Conservation (phyloP, 2,888 invertebrate species). For the Sarcophaga rosellei region DNA sequence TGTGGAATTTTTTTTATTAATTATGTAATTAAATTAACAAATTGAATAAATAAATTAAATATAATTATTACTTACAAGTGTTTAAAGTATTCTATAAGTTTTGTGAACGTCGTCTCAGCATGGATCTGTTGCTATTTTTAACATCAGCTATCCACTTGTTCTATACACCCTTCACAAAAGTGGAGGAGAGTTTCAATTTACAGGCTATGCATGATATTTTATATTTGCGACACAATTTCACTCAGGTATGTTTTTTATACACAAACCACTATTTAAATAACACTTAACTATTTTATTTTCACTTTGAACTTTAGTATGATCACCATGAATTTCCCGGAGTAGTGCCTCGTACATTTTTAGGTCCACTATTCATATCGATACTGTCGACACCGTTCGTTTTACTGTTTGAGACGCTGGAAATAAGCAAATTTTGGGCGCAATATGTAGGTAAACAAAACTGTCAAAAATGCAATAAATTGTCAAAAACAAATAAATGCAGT, state of each 20-base stretch:
- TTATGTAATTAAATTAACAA: constrained; percentile 57
- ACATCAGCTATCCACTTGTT: constrained; percentile 90
- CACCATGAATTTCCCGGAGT: constrained; percentile 98
- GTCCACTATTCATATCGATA: constrained; percentile 91
- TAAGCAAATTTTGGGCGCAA: constrained; percentile 94
- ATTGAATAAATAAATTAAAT: neutral
- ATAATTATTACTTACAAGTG: too few relatives aligned
- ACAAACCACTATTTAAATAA: too few relatives aligned
- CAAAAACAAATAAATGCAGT: too few relatives aligned
- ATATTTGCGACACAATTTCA: constrained; percentile 91
- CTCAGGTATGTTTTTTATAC: constrained; percentile 85
- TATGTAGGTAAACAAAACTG: constrained; percentile 88
- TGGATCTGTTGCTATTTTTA: constrained; percentile 89
- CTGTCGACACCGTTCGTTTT: constrained; percentile 89
- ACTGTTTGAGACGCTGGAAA: constrained; percentile 85
- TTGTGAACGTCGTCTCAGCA: constrained; percentile 73
- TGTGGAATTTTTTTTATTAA: constrained; percentile 50
- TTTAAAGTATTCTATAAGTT: neutral
- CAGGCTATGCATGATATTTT: constrained; percentile 99
- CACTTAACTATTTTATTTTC: neutral
- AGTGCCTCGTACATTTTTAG: constrained; percentile 97
- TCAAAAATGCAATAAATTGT: neutral
- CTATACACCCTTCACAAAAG: constrained; percentile 98
- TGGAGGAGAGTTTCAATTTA: constrained; percentile 99
- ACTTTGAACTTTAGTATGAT: constrained; percentile 89